Base-by-base conservation (phyloP, 2,113 vertebrate genomes). In the Sigmodon hispidus region DNA sequence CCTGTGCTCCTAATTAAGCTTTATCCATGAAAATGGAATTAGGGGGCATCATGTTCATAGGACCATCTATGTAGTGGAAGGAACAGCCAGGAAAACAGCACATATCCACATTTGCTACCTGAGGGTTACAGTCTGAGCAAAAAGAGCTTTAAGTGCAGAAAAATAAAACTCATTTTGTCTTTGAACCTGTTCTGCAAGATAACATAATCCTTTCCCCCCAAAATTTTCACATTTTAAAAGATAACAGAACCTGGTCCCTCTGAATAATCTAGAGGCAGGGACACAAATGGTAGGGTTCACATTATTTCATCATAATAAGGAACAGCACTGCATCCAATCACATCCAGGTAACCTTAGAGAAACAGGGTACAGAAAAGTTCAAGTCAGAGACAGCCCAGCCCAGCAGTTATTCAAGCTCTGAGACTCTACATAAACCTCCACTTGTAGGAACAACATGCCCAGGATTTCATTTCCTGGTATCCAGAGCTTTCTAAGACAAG, bases 181-280 rank as follows among this genome's bases (percentile, higher is more conserved):
- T 94, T 94, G n/a, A 21, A 84, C 52, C 50, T 88, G 36, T 36
- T 93, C 72, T 2, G 61, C 73, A 55, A 90, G 45, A 67, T 52
- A 83, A 59, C 0, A 57, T 57, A n/a, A 57, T 45, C 26, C 34
- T 15, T 92, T 94, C 50, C 36, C 19, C 50, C 50, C n/a, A n/a
- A 52, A 77, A 79, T 61, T 12, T 65, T 89, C 63, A 89, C 3
- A 3, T 85, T 93, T 93, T 70, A 79, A 83, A 90, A 87, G 48
- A 36, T 40, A 94, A 34, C 19, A 81, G 0, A 9, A 40, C 8
- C 12, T 61, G 67, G n/a, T 50, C 80, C n/a, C 24, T 83, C 36
- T 92, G 90, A 52, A 26, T 87, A 90, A 93, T 48, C 34, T 11
- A 40, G 95, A 94, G 65, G 52, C 52, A 94, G 90, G 50, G 52